Base-by-base conservation (phyloP, 1,140 invertebrate genomes). In the Drosophila nikananu region DNA sequence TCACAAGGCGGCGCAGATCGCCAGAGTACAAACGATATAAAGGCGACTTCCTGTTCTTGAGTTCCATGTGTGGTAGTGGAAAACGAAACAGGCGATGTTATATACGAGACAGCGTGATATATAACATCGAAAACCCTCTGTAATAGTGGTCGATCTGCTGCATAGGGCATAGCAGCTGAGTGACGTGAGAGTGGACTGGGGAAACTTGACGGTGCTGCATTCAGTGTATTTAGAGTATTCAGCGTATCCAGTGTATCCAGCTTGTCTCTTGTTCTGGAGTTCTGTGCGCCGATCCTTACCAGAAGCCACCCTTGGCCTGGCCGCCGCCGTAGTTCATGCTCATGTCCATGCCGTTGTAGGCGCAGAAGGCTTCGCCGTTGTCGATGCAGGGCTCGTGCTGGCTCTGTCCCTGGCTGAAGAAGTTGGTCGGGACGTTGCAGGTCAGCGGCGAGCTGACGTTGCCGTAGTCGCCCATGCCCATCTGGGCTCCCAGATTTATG, bases 301-400 rank as follows among this genome's bases (percentile, higher is more conserved):
- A 67, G 32, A 67, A 54, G 17, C 67, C 61, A 9, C 48, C 48
- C 48, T 68, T 65, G 9, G 21, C 35, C n/a, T 64, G 57, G 19
- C 42, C 42, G 21, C 55, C 57, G 15, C 37, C 55, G 15, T 35
- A 30, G 42, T 39, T 57, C 35, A 30, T n/a, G 44, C 13, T 25
- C 35, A 60, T 41, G 5, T 73, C 67, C 52, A 73, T 61, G 37
- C 68, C 71, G 30, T 74, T 74, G 55, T 74, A 74, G 46, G 71
- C 71, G 12, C 55, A 73, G 46, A 61, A 74, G 13, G 71, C 71
- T 17, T 74, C 70, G 2, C 70, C 70, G 17, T 72, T 72, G 27
- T 74, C 55, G n/a, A 72, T 72, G 52, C 70, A 72, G 13, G 64
- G 64, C 42, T 41, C 66, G 19, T 10, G 68, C 23, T 32, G 49